phyloP scores from a whole-genome alignment of 2,113 vertebrate species.

The Zosterops lateralis region DNA sequence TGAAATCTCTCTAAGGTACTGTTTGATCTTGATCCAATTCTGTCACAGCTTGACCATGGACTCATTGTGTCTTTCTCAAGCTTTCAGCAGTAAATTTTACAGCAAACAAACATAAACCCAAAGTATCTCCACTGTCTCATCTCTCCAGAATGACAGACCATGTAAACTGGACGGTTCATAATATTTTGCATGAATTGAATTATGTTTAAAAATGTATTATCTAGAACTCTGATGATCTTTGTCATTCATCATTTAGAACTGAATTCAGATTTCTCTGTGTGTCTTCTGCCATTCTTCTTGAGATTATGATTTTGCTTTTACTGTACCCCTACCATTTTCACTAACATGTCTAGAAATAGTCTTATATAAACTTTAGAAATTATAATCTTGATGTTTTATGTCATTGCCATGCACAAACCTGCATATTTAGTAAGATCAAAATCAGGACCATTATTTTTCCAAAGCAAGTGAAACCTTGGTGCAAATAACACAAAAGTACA shows the following conservation, averaged over 20 bases:
- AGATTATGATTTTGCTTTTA: neutral
- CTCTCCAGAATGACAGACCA: neutral
- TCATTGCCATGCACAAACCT: neutral
- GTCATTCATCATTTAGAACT: neutral
- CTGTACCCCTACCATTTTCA: neutral
- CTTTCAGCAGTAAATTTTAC: neutral
- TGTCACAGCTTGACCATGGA: neutral
- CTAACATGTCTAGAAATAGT: neutral
- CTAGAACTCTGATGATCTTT: neutral
- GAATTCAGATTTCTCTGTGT: neutral
- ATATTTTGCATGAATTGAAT: neutral
- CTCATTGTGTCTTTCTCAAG: neutral
- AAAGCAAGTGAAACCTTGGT: neutral
- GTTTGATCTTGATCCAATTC: neutral
- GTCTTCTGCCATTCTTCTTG: neutral
- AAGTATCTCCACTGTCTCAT: neutral
- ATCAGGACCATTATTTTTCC: neutral
- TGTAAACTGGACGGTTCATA: neutral
- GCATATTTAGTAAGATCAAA: neutral
- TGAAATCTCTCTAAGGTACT: neutral
- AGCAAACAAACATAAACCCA: neutral
- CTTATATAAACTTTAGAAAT: neutral
- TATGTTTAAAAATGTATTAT: neutral
- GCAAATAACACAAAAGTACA: neutral
- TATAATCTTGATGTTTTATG: neutral